These are phyloP conservation scores for Chloropsis cyanopogon DNA, from an alignment of 2,113 vertebrate genomes.

Conservation along the genomic window DNA sequence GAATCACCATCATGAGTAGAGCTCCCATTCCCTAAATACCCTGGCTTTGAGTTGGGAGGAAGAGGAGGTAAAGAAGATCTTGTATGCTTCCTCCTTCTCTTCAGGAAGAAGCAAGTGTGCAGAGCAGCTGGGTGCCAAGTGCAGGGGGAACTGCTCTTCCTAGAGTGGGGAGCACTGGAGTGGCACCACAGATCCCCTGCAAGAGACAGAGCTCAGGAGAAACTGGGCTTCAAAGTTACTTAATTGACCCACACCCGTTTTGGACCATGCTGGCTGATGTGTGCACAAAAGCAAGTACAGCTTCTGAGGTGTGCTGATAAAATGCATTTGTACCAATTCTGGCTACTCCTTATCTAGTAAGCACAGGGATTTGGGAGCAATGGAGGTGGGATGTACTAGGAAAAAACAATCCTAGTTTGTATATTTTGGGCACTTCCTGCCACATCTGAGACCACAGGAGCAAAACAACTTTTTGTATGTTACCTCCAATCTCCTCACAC, in stretches of 20 bases:
- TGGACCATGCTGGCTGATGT: not conserved
- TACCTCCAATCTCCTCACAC: not conserved
- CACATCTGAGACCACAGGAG: not conserved
- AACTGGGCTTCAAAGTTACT: not conserved
- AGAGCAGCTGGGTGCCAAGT: not conserved
- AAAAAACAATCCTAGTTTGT: fast-evolving
- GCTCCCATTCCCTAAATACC: not conserved
- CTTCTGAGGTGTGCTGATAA: not conserved
- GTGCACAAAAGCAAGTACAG: not conserved
- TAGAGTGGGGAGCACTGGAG: not conserved
- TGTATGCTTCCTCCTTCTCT: not conserved
- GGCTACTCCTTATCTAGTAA: not conserved
- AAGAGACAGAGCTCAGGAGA: not conserved
- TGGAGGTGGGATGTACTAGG: too few species aligned
- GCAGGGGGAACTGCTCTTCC: not conserved
- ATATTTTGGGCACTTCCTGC: not conserved
- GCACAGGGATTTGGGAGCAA: not conserved
- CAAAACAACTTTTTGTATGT: not conserved
- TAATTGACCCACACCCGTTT: not conserved
- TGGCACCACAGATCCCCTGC: not conserved
- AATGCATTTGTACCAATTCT: not conserved
- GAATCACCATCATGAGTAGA: not conserved
- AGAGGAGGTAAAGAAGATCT: not conserved
- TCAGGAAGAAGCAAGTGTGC: not conserved
- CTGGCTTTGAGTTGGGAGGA: not conserved